Percentiles rank a stretch among this genome's conserved stretches.
Evolutionary conservation across 1,140 invertebrate species (phyloP).

Genomic region (Sycophaga agraensis): DNA sequence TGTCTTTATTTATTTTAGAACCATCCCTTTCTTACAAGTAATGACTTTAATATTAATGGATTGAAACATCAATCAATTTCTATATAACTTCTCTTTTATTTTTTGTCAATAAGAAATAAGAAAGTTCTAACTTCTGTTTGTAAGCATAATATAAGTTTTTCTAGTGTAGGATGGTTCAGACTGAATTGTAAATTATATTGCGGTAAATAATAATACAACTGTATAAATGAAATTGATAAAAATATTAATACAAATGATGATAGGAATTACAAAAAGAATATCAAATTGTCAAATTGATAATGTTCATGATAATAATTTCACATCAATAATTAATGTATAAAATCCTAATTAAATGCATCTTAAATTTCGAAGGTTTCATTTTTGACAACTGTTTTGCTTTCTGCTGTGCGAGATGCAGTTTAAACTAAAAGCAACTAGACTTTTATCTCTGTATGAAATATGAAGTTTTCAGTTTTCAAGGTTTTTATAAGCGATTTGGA

Average conservation of each 20-base stretch:
- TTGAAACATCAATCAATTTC: too few relatives aligned
- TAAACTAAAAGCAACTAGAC: too few relatives aligned
- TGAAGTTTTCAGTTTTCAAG: not conserved
- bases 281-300: too few relatives aligned
- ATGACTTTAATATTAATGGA: too few relatives aligned
- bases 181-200: conserved; percentile 28
- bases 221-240: conserved; percentile 22
- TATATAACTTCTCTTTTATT: not conserved
- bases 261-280: not conserved
- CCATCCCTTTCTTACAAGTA: conserved; percentile 6
- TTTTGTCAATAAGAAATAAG: not conserved
- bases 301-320: not conserved
- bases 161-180: conserved; percentile 24
- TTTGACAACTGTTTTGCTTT: not conserved
- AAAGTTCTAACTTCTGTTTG: conserved; percentile 1
- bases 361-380: conserved; percentile 1
- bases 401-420: conserved; percentile 21
- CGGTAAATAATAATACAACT: conserved; percentile 11
- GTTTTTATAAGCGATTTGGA: not conserved
- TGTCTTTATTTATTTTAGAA: conserved; percentile 10
- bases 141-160: conserved; percentile 6
- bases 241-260: conserved; percentile 6
- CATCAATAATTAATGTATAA: conserved; percentile 1
- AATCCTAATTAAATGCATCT: not conserved
- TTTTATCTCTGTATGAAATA: too few relatives aligned